phyloP scores from a whole-genome alignment of 2,113 vertebrate species.

The Oncorhynchus gorbuscha region DNA sequence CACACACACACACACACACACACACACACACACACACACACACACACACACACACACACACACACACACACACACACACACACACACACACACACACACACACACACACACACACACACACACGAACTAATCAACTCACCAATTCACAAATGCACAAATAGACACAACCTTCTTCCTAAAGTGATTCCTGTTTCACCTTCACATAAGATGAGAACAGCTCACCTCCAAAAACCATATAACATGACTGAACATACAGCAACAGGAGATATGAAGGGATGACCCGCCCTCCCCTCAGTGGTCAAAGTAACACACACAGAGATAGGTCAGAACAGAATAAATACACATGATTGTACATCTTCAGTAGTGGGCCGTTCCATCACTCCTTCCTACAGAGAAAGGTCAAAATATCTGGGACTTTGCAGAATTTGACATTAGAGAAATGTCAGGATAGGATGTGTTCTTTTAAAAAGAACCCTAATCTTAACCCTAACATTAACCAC shows the following conservation, averaged over 20 bases:
- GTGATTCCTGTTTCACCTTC: not conserved
- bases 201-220: not conserved
- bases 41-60: slow-evolving; percentile 13
- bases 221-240: not conserved
- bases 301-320: not conserved
- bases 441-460: slow-evolving; percentile 52
- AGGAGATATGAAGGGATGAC: not conserved
- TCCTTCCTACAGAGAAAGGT: slow-evolving; percentile 59
- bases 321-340: slow-evolving; percentile 26
- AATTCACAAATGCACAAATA: not conserved
- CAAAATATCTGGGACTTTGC: slow-evolving; percentile 54
- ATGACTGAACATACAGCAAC: not conserved
- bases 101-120: slow-evolving; percentile 8
- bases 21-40: slow-evolving; percentile 3
- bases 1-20: too few relatives aligned
- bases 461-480: too few relatives aligned
- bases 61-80: not conserved
- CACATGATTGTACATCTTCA: slow-evolving; percentile 44
- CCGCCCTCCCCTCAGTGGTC: not conserved
- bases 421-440: slow-evolving; percentile 60
- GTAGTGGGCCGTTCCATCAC: slow-evolving; percentile 48
- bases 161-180: not conserved
- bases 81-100: slow-evolving; percentile 15
- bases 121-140: not conserved
- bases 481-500: too few relatives aligned